These are phyloP conservation scores for Neosalanx taihuensis DNA, from an alignment of 2,797 vertebrate species.

Conservation along the genomic window DNA sequence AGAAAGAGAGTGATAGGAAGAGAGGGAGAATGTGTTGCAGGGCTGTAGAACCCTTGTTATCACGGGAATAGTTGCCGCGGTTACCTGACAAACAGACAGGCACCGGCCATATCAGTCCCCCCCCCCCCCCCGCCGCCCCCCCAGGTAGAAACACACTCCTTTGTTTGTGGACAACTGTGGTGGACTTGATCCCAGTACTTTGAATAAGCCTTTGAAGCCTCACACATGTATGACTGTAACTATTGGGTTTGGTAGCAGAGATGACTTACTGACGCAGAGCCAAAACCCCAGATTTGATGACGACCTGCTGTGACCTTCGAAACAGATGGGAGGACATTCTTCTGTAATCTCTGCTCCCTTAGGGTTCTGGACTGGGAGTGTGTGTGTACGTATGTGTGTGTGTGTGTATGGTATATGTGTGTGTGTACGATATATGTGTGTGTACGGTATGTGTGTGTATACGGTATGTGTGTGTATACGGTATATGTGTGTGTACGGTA, in stretches of 20 bases:
- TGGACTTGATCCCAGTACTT: conserved; percentile 13
- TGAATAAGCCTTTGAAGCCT: too few species aligned
- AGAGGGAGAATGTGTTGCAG: neutral
- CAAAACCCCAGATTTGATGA: too few species aligned
- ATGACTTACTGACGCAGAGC: too few species aligned
- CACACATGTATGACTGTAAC: too few species aligned
- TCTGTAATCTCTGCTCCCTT: too few species aligned
- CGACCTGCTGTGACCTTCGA: too few species aligned
- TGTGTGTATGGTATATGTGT: conserved; percentile 2
- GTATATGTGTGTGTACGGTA: neutral
- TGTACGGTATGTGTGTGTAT: conserved; percentile 2
- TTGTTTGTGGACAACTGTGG: conserved; percentile 16
- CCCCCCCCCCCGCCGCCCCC: conserved; percentile 28
- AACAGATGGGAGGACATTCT: too few species aligned
- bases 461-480: conserved; percentile 3
- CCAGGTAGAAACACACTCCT: conserved; percentile 19
- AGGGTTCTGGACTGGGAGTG: neutral
- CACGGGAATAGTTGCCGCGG: conserved; percentile 45
- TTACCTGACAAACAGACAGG: conserved; percentile 50
- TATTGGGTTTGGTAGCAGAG: too few species aligned
- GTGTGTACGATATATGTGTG: neutral
- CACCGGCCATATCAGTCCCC: conserved; percentile 18
- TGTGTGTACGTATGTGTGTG: neutral
- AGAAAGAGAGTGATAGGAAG: conserved; percentile 9
- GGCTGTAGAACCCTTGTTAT: conserved; percentile 19